Evolutionary conservation across 1,140 invertebrate species (phyloP), one percentile per base, ranked within the genome.

Genomic region (Protaetia brevitarsis): DNA sequence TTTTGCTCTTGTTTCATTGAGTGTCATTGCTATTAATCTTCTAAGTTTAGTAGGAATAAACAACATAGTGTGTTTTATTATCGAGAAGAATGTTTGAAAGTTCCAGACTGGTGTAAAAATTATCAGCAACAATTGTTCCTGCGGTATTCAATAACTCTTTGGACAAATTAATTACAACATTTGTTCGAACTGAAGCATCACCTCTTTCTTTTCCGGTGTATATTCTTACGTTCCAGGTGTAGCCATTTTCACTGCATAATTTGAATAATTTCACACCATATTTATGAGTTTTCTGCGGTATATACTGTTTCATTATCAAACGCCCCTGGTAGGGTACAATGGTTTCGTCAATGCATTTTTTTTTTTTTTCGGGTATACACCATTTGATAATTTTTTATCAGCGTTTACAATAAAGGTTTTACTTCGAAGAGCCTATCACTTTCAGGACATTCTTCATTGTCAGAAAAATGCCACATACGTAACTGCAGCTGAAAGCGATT

Each of bases 41-140:
- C n/a, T n/a, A n/a, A n/a, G n/a, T n/a, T n/a, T n/a, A n/a, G n/a
- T n/a, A n/a, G n/a, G n/a, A n/a, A n/a, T n/a, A n/a, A n/a, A n/a
- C 60, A 21, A 63, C 60, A 23, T 34, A 36, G 19, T 63, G 60
- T 36, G 57, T 80, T 16, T 76, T 68, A 27, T 71, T 73, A 7
- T 66, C 8, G 28, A 78, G 68, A 29, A 82, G 68, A 64, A 75
- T 72, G 30, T 74, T 36, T 2, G 76, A 74, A 19, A 82, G 67
- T 16, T 71, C 65, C 16, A 78, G 56, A 31, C 73, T 77, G 7
- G 77, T 81, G 66, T 82, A 80, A 62, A 71, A 82, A 69, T 81
- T 81, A 60, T n/a, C 78, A 1, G 76, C 74, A 37, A 73, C 73
- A 6, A 82, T 36, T 19, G 75, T 71, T 65, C 78, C 73, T n/a